Base-by-base conservation (phyloP, 2,888 invertebrate genomes). In the Volucella inanis region DNA sequence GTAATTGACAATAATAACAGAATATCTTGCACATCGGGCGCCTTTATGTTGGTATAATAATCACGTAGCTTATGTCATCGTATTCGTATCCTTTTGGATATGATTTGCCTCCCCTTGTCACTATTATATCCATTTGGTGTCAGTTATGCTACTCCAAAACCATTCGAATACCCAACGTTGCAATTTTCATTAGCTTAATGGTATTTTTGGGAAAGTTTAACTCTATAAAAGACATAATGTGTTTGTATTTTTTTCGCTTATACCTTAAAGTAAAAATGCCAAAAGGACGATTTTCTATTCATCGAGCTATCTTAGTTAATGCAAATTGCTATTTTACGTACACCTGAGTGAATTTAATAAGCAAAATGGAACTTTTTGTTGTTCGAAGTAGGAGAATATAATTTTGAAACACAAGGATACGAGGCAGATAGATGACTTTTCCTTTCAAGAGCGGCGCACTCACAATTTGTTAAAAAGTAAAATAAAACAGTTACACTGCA, bases 301-400 rank as follows among this genome's bases (percentile, higher is more conserved):
- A 57, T 41, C 31, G 50, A 64, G 64, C 50, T 78, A 71, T 49
- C 55, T 78, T 64, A 64, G 57, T 64, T 64, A 55, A n/a, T 55
- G 74, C 47, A 70, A 57, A 57, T 43, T 54, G 38, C 38, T 45
- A 45, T 47, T 47, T 68, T 38, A 55, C 70, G 49, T 77, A 49
- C 70, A 70, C 43, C 55, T 71, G 57, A 78, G 70, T 71, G 77
- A 78, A 78, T 64, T 70, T 70, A 78, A 78, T 78, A 71, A 78
- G 55, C 77, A 71, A 78, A 78, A 78, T 64, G 70, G 77, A 62
- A 49, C 55, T 55, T 59, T 31, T 31, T 31, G 31, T 31, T 31
- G 31, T 31, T 31, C 6, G 31, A 31, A 6, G 6, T 31, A 31
- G 6, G 4, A 31, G 6, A 31, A 31, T 31, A 2, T 4, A 31